Evolutionary conservation across 1,140 invertebrate species (phyloP).

Genomic region (Lasioglossum albipes): DNA sequence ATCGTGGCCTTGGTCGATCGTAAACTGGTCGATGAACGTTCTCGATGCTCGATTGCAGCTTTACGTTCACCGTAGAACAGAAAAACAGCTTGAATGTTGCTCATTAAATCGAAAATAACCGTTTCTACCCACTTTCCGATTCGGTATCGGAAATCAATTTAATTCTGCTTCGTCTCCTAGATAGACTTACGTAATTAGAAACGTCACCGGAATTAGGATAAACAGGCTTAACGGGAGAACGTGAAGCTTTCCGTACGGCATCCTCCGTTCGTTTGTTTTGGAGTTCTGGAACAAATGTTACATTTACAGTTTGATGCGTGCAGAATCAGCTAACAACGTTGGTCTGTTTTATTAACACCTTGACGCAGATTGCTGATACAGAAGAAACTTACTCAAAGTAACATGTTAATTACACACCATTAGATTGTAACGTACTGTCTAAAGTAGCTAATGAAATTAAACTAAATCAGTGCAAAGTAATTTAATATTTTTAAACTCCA

Average conservation of each 20-base stretch:
- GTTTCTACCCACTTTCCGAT: no score
- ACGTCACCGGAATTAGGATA: constrained; percentile 79
- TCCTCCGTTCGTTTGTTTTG: constrained; percentile 37
- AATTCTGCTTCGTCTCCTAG: neutral
- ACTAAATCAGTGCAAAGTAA: no score
- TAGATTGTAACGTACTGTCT: no score
- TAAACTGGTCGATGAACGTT: neutral
- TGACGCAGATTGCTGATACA: no score
- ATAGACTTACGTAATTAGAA: constrained; percentile 79
- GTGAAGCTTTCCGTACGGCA: constrained; percentile 74
- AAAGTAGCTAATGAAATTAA: no score
- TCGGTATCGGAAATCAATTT: neutral
- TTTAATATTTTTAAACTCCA: no score
- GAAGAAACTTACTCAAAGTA: no score
- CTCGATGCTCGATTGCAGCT: neutral
- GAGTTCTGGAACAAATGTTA: constrained; percentile 27
- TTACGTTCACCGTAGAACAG: neutral
- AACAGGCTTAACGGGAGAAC: constrained; percentile 77
- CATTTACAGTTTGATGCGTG: constrained; percentile 1
- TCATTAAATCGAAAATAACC: neutral
- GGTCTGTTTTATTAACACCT: no score
- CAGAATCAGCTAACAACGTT: no score
- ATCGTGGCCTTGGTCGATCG: constrained; percentile 13
- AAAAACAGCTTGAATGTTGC: neutral
- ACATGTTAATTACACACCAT: no score